Percentiles rank a stretch among this genome's conserved stretches.
Conservation (phyloP, 2,888 invertebrate species). For the Ypsolopha scabrella region DNA sequence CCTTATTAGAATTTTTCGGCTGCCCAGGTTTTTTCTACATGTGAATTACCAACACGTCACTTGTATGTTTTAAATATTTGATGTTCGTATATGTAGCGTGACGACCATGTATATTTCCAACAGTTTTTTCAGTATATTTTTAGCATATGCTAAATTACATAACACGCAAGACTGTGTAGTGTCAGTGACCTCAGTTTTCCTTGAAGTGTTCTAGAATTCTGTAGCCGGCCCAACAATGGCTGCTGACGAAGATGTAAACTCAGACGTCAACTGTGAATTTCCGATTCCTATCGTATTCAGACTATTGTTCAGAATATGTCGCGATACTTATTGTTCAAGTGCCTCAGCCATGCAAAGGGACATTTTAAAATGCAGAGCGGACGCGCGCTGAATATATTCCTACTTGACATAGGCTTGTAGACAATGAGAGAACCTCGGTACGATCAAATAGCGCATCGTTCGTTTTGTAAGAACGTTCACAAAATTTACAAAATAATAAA, state of each 20-base stretch:
- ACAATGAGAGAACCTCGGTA: not conserved
- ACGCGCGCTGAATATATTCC: slow-evolving; percentile 41
- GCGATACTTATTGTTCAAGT: slow-evolving; percentile 53
- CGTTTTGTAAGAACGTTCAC: no score
- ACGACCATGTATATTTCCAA: no score
- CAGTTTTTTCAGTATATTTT: no score
- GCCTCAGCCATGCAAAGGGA: slow-evolving; percentile 38
- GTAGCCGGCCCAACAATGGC: slow-evolving; percentile 33
- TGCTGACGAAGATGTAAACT: slow-evolving; percentile 27
- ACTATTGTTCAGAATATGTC: slow-evolving; percentile 68
- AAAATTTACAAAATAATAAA: no score
- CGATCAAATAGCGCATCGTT: slow-evolving; percentile 7
- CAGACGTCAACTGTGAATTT: slow-evolving; percentile 52
- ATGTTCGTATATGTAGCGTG: no score
- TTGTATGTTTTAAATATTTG: no score
- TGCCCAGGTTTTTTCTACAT: not conserved
- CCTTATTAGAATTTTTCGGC: not conserved
- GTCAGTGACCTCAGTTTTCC: slow-evolving; percentile 16
- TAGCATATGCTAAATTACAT: not conserved
- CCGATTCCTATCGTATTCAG: slow-evolving; percentile 57
- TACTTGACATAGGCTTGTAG: no score
- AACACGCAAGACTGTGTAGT: not conserved
- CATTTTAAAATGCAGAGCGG: slow-evolving; percentile 52
- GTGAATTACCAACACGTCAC: no score
- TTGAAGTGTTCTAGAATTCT: slow-evolving; percentile 28